These are phyloP conservation scores for Ondatra zibethicus DNA, from an alignment of 2,113 vertebrate species.

Conservation along the genomic window DNA sequence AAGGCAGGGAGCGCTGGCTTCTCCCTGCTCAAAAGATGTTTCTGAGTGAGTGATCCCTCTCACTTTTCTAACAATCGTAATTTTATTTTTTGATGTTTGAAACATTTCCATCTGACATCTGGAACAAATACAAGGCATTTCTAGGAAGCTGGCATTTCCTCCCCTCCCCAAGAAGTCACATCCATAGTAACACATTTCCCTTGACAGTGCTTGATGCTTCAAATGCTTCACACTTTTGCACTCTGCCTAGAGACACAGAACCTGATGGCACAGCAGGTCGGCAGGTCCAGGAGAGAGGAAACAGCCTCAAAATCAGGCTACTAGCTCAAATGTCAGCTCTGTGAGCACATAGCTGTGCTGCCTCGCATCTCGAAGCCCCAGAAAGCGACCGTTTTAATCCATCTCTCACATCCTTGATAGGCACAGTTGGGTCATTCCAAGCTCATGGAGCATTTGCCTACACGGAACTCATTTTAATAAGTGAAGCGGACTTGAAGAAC, in stretches of 20 bases:
- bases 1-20: constrained; percentile 10
- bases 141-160: constrained; percentile 59
- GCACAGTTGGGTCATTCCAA: neutral
- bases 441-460: accelerated
- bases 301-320: neutral
- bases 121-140: constrained; percentile 67
- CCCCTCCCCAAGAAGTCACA: neutral
- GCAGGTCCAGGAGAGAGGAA: accelerated
- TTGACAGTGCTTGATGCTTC: constrained; percentile 46
- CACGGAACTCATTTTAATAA: neutral
- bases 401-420: neutral
- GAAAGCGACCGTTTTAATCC: neutral
- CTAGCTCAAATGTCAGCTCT: neutral
- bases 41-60: constrained; percentile 68
- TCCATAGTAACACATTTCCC: constrained; percentile 68
- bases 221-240: neutral
- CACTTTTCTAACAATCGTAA: constrained; percentile 66
- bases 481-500: neutral
- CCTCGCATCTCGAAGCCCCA: neutral
- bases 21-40: neutral
- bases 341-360: accelerated
- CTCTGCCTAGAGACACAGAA: neutral
- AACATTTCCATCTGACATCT: constrained; percentile 75
- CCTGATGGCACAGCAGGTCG: neutral
- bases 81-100: constrained; percentile 66